phyloP scores from a whole-genome alignment of 2,888 invertebrate genomes.

The Didymodactylos carnosus region DNA sequence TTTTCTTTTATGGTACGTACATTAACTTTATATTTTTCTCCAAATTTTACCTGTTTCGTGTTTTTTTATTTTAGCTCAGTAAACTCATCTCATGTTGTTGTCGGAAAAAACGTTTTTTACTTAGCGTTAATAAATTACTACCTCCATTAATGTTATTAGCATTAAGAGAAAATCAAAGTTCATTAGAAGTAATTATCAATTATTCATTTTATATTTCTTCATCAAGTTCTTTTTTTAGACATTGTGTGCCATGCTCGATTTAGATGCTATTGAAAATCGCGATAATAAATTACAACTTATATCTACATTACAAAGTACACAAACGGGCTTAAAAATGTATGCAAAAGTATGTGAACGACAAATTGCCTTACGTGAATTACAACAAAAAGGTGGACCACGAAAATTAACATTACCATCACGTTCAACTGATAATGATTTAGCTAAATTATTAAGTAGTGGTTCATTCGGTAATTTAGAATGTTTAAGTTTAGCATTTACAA shows the following conservation, averaged over 20 bases:
- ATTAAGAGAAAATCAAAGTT: constrained; percentile 42
- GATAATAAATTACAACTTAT: constrained; percentile 47
- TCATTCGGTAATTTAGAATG: constrained; percentile 61
- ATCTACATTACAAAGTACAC: constrained; percentile 52
- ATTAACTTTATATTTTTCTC: background rate
- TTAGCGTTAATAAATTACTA: constrained; percentile 48
- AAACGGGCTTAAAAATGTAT: constrained; percentile 48
- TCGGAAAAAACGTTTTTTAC: constrained; percentile 50
- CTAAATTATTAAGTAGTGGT: constrained; percentile 48
- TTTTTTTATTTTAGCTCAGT: constrained; percentile 26
- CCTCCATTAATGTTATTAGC: constrained; percentile 52
- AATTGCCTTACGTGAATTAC: constrained; percentile 53
- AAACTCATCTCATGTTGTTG: constrained; percentile 48
- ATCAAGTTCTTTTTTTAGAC: constrained; percentile 35
- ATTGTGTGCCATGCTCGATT: constrained; percentile 55
- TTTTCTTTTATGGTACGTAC: constrained; percentile 51
- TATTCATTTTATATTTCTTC: background rate
- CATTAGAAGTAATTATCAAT: constrained; percentile 28
- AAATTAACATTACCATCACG: constrained; percentile 54
- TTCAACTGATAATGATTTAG: constrained; percentile 57
- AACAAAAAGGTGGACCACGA: constrained; percentile 57
- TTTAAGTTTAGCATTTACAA: constrained; percentile 58
- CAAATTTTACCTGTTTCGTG: background rate
- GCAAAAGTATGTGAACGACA: constrained; percentile 51
- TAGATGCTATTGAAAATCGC: constrained; percentile 45